These are phyloP conservation scores for Melanotaenia duboulayi DNA, from an alignment of 2,113 vertebrate genomes.

Conservation along the genomic window DNA sequence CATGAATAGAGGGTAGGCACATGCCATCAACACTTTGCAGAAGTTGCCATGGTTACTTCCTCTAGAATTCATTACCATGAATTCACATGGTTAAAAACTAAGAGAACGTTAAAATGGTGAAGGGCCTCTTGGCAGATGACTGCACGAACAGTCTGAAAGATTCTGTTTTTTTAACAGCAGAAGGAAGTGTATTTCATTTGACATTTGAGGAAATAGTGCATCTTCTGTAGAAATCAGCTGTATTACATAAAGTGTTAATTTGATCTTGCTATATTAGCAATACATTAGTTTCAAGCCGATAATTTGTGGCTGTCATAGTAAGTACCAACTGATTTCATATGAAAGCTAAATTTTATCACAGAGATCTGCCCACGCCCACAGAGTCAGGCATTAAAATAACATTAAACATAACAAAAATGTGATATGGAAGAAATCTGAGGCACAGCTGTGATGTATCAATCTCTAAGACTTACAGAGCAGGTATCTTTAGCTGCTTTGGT, in stretches of 20 bases:
- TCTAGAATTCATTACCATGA: slow-evolving; percentile 26
- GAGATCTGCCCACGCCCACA: not conserved
- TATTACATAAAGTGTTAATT: not conserved
- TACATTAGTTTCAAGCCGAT: no score
- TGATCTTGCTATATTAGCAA: no score
- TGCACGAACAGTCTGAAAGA: slow-evolving; percentile 8
- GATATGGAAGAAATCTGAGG: not conserved
- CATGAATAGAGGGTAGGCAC: slow-evolving; percentile 18
- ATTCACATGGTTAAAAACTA: slow-evolving; percentile 11
- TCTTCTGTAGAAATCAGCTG: not conserved
- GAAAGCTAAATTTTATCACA: not conserved
- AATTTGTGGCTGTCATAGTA: not conserved
- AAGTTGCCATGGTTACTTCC: slow-evolving; percentile 26
- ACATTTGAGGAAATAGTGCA: not conserved
- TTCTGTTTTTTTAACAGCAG: not conserved
- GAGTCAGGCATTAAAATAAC: not conserved
- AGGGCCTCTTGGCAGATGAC: not conserved
- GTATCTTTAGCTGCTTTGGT: not conserved
- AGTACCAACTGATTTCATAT: not conserved
- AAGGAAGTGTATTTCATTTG: not conserved
- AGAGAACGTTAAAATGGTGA: slow-evolving; percentile 12
- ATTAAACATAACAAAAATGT: not conserved
- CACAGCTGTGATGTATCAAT: not conserved
- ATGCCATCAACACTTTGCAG: not conserved
- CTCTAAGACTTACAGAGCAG: not conserved